Percentiles rank a stretch among this genome's conserved stretches.
These are phyloP conservation scores for Todiramphus chloris DNA, from an alignment of 2,113 vertebrate genomes.

Conservation along the genomic window DNA sequence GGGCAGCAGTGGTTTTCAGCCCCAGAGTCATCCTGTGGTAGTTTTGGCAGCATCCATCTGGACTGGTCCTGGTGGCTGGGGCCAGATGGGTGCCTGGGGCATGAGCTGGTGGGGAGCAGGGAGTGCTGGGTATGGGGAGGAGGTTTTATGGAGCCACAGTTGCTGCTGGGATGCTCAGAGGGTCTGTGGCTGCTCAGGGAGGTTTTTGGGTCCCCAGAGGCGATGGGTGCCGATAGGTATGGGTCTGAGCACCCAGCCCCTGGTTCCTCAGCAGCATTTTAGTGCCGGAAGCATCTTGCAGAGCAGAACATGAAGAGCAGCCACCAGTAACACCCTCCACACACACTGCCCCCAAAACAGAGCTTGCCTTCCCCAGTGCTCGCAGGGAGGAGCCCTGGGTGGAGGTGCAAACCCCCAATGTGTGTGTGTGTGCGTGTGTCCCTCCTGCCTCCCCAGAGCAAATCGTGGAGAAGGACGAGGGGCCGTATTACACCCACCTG, in stretches of 20 bases:
- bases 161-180: background rate
- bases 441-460: constrained; percentile 77
- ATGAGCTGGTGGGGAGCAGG: background rate
- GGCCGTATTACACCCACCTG: constrained; percentile 97
- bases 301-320: background rate
- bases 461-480: constrained; percentile 96
- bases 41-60: background rate
- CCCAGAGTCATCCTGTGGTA: fast-evolving
- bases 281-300: background rate
- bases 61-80: fast-evolving
- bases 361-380: background rate
- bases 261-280: background rate
- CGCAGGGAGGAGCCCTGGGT: background rate
- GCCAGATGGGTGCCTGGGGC: background rate
- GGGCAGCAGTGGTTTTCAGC: background rate
- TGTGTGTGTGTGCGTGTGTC: background rate
- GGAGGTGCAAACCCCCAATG: background rate
- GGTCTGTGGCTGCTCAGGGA: background rate
- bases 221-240: background rate
- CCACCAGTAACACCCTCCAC: fast-evolving
- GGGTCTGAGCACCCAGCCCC: background rate
- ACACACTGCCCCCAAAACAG: too few relatives aligned
- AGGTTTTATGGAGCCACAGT: fast-evolving
- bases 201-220: background rate
- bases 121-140: background rate